Conservation (phyloP, 2,797 vertebrate species). For the Sparus aurata region DNA sequence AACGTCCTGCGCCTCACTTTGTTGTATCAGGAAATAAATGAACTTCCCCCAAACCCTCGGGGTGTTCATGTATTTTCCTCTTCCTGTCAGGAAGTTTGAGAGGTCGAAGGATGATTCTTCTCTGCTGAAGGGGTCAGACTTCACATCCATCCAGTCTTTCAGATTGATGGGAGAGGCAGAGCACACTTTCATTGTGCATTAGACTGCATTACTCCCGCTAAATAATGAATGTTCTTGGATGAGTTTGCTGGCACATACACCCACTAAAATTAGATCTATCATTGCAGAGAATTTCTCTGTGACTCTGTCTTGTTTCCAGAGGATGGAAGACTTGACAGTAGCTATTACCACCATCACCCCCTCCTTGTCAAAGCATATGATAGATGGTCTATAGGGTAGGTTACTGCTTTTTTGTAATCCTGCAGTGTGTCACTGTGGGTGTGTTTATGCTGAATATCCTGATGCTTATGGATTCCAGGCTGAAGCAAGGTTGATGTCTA, state of each 20-base stretch:
- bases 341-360: constrained; percentile 41
- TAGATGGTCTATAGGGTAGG: constrained; percentile 35
- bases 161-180: constrained; percentile 33
- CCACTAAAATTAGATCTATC: constrained; percentile 43
- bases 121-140: constrained; percentile 34
- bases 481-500: constrained; percentile 47
- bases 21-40: constrained; percentile 81
- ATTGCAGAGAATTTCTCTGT: constrained; percentile 9
- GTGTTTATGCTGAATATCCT: constrained; percentile 47
- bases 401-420: constrained; percentile 47
- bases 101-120: constrained; percentile 68
- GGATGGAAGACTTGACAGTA: constrained; percentile 28
- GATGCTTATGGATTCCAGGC: constrained; percentile 49
- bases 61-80: constrained; percentile 71
- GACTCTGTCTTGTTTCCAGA: constrained; percentile 28
- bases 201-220: constrained; percentile 56
- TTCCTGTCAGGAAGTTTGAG: constrained; percentile 69
- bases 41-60: constrained; percentile 72
- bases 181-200: constrained; percentile 44
- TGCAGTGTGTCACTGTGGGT: constrained; percentile 30
- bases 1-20: constrained; percentile 68
- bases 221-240: constrained; percentile 62
- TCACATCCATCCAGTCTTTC: constrained; percentile 39
- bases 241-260: constrained; percentile 19
- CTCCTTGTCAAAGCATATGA: constrained; percentile 53